Percentiles rank a stretch among this genome's conserved stretches.
phyloP scores from a whole-genome alignment of 1,140 invertebrate species.

The Philopotamus ludificatus region DNA sequence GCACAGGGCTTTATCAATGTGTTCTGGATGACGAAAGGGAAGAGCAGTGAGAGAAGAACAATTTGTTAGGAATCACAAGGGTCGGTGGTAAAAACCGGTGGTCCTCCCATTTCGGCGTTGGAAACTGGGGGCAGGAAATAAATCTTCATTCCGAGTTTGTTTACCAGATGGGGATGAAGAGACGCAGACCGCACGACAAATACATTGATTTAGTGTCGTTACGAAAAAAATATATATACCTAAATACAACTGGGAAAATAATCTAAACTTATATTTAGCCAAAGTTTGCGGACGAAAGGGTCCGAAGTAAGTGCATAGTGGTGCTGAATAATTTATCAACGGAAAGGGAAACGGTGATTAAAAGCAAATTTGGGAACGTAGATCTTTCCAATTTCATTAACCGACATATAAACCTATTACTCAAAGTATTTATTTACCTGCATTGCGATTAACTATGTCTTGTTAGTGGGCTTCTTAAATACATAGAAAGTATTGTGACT shows the following conservation, averaged over 20 bases:
- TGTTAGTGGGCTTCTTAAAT: too few species aligned
- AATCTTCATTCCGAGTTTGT: conserved; percentile 16
- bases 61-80: background rate
- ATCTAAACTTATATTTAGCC: too few species aligned
- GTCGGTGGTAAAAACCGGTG: background rate
- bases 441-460: too few species aligned
- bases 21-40: background rate
- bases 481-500: too few species aligned
- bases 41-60: background rate
- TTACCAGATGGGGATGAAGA: background rate
- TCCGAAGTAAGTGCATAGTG: background rate
- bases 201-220: too few species aligned
- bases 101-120: background rate
- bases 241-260: background rate
- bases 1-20: conserved; percentile 1
- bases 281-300: background rate
- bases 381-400: background rate
- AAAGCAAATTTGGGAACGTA: background rate
- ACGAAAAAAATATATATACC: background rate
- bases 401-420: background rate
- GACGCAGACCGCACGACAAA: background rate
- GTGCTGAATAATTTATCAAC: background rate
- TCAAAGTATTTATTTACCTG: background rate
- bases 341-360: background rate
- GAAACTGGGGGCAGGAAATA: conserved; percentile 7